Base-by-base conservation (phyloP, 2,113 vertebrate genomes). In the Pedetes capensis region DNA sequence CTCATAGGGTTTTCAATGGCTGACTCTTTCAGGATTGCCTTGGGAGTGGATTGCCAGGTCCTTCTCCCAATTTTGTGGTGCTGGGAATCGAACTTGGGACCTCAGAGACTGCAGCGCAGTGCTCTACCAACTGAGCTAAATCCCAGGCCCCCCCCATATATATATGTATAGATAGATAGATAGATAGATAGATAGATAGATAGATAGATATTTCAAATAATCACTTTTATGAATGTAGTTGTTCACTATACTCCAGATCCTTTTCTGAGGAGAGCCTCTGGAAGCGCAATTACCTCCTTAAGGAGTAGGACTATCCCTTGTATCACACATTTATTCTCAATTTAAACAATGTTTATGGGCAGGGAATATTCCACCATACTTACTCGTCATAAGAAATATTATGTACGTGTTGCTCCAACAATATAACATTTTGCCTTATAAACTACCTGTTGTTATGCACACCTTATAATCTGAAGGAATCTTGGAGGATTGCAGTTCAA, bases 311-410 rank as follows among this genome's bases (percentile, higher is more conserved):
- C 23, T 22, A 84, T 57, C 23, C 5, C 27, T 61, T 92, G 3
- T 37, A 29, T 8, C 23, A 23, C 8, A 78, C 34, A 81, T 69
- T 89, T 91, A 79, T 78, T 83, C 49, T 86, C 32, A 91, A 25
- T 86, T 78, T 74, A 91, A 91, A 88, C 14, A 55, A 27, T 78
- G 89, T 71, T 71, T 75, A 75, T 88, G 66, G 75, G 13, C 17
- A 59, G 20, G 32, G 10, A 72, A 84, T 69, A 66, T 72, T 20
- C n/a, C 34, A 83, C 64, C 37, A 68, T 20, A 47, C 55, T 63
- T 95, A 86, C 75, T 89, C 82, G 16, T 87, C 37, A 90, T 76
- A 83, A 82, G 14, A 82, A 44, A 87, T 7, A 57, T 87, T 69
- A 74, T 79, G 59, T 75, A 72, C 27, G 61, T 88, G 22, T 82